Percentiles rank a stretch among this genome's conserved stretches.
These are phyloP conservation scores for Planococcus citri DNA, from an alignment of 1,140 invertebrate species.

Conservation along the genomic window DNA sequence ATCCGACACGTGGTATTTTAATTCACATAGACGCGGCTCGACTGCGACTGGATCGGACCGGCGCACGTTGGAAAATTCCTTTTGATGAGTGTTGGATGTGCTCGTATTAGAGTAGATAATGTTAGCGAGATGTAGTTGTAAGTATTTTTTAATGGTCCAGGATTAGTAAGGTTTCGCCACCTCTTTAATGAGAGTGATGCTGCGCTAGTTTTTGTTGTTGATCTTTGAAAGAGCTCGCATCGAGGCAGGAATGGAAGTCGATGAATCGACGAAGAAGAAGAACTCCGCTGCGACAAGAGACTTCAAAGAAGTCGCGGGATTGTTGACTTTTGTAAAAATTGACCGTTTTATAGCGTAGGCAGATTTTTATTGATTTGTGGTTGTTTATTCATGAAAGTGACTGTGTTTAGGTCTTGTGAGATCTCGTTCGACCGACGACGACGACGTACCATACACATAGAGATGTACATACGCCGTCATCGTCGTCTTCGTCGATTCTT, in stretches of 20 bases:
- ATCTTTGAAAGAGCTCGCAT: no score
- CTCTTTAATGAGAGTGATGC: neutral
- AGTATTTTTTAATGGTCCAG: neutral
- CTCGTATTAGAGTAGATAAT: neutral
- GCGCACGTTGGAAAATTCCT: neutral
- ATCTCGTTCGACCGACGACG: no score
- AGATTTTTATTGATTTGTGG: slow-evolving; percentile 6
- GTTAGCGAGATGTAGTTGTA: no score
- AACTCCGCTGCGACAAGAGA: neutral
- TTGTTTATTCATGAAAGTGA: neutral
- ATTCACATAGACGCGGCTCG: no score
- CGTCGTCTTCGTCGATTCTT: neutral
- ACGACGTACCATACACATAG: no score
- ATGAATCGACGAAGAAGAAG: neutral
- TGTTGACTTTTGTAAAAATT: neutral
- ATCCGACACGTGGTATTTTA: neutral
- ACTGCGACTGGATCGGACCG: no score
- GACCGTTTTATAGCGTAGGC: neutral
- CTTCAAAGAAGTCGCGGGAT: no score
- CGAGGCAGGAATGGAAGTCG: no score
- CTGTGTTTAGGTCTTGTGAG: no score
- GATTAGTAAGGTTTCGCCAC: neutral
- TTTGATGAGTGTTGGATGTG: neutral
- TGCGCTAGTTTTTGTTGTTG: neutral
- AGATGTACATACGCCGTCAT: no score